phyloP scores from a whole-genome alignment of 2,113 vertebrate species.

The Vireo altiloquus region DNA sequence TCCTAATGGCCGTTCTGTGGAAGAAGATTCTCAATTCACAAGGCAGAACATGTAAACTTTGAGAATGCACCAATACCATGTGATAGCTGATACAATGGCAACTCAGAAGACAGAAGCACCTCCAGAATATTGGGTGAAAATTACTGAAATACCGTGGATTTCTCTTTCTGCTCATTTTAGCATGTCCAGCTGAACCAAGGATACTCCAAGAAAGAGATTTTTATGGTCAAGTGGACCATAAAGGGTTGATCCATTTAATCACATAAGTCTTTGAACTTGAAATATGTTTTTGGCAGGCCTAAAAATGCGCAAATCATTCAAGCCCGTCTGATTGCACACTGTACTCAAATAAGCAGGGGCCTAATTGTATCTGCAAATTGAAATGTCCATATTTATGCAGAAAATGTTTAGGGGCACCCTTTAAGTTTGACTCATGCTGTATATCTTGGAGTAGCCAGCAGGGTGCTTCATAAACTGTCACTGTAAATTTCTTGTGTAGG shows the following conservation, averaged over 20 bases:
- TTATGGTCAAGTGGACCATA: background rate
- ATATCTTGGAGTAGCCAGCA: conserved; percentile 53
- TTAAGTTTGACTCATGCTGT: conserved; percentile 44
- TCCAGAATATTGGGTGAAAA: background rate
- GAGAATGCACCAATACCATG: background rate
- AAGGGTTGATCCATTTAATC: background rate
- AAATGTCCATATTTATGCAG: background rate
- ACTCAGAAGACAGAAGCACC: background rate
- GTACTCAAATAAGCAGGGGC: background rate
- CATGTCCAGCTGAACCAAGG: background rate
- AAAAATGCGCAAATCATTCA: background rate
- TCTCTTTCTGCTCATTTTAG: background rate
- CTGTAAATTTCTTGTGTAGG: conserved; percentile 40
- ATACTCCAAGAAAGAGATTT: background rate
- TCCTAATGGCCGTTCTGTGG: background rate
- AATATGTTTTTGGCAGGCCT: conserved; percentile 22
- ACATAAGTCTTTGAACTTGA: background rate
- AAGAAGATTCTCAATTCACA: background rate
- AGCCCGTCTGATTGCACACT: background rate
- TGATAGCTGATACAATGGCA: background rate
- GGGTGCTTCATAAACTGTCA: conserved; percentile 29
- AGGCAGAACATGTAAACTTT: background rate
- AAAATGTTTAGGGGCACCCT: background rate
- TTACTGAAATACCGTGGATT: background rate
- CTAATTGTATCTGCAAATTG: background rate